phyloP scores from a whole-genome alignment of 2,113 vertebrate genomes.

The Empidonax alnorum region DNA sequence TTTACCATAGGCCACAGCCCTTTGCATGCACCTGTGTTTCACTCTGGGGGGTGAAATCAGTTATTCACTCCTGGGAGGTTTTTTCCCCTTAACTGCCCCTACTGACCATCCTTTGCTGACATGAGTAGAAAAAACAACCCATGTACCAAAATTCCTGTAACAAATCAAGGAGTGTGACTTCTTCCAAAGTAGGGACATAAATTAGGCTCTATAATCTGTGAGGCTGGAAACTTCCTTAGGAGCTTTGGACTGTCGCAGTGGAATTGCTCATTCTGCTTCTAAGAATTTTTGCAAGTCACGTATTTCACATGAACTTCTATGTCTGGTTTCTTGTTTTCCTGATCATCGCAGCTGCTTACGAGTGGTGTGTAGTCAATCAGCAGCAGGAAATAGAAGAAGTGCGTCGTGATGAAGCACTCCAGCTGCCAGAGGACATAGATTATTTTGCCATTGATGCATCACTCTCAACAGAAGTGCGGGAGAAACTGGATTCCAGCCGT shows the following conservation, averaged over 20 bases:
- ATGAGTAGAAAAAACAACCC: neutral
- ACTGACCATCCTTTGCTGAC: neutral
- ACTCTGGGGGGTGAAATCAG: neutral
- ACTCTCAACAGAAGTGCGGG: slow-evolving; percentile 87
- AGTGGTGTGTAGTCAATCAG: slow-evolving; percentile 76
- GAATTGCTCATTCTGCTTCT: neutral
- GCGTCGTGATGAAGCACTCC: slow-evolving; percentile 85
- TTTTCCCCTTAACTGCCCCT: neutral
- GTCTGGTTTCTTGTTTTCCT: neutral
- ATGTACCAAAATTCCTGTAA: neutral
- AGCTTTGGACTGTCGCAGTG: neutral
- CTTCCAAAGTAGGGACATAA: neutral
- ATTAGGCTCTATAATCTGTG: neutral
- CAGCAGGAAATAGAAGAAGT: slow-evolving; percentile 88
- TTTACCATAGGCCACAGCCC: neutral
- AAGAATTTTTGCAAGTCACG: neutral
- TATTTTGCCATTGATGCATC: slow-evolving; percentile 86
- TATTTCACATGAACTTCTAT: neutral
- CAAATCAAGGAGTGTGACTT: neutral
- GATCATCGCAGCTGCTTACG: slow-evolving; percentile 80
- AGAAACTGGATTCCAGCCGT: slow-evolving; percentile 82
- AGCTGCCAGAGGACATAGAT: slow-evolving; percentile 85
- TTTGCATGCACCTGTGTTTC: neutral
- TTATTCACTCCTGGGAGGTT: neutral
- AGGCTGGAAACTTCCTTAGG: neutral